Percentiles rank a stretch among this genome's conserved stretches.
These are phyloP conservation scores for Apodemia hepburni DNA, from an alignment of 2,888 invertebrate genomes.

Conservation along the genomic window DNA sequence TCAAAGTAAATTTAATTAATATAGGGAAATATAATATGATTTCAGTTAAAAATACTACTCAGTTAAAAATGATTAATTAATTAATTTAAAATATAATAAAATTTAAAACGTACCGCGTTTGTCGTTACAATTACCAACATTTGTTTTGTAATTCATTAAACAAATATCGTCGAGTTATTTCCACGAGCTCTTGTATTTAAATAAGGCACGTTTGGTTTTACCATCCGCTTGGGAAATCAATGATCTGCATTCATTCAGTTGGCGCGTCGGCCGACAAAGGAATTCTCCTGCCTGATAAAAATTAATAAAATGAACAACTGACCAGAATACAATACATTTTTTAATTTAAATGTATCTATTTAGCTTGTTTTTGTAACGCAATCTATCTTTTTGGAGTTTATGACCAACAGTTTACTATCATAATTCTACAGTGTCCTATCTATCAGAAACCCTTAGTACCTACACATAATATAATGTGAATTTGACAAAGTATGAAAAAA, in stretches of 20 bases:
- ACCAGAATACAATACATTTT: constrained; percentile 4
- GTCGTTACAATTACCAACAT: neutral
- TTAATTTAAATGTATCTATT: neutral
- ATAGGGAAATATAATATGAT: too few relatives aligned
- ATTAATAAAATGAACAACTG: constrained; percentile 42
- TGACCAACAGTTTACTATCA: too few relatives aligned
- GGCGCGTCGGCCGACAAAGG: constrained; percentile 52
- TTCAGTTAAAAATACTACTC: too few relatives aligned
- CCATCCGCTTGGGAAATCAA: constrained; percentile 70
- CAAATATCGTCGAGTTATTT: constrained; percentile 25
- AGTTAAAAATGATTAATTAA: too few relatives aligned
- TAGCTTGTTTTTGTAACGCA: too few relatives aligned
- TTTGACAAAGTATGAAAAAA: too few relatives aligned
- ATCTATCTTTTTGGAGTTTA: too few relatives aligned
- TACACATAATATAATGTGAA: too few relatives aligned
- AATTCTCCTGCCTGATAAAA: constrained; percentile 45
- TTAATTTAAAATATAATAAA: too few relatives aligned
- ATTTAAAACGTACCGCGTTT: neutral
- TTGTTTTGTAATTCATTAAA: constrained; percentile 16
- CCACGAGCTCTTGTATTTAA: constrained; percentile 44
- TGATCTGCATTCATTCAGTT: constrained; percentile 50
- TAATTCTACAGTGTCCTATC: too few relatives aligned
- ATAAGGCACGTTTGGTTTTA: constrained; percentile 57
- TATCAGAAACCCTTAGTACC: too few relatives aligned
- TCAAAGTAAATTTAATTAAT: too few relatives aligned